Evolutionary conservation across 2,113 vertebrate genomes (phyloP), one percentile per base, ranked within the genome.

Genomic region (Nycticorax nycticorax): DNA sequence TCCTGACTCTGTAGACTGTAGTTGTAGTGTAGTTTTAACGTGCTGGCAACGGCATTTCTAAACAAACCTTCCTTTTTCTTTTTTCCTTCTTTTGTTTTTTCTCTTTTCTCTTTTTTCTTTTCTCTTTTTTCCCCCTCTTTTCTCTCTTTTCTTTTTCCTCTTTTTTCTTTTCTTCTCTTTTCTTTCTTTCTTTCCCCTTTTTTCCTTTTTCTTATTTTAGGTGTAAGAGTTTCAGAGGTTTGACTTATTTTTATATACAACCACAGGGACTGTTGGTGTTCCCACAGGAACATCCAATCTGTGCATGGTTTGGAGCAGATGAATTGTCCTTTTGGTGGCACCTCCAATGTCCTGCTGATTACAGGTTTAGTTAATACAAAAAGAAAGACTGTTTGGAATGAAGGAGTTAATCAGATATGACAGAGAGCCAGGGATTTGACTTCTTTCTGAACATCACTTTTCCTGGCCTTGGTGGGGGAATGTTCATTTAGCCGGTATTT

Each of bases 141-240:
- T 45, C 16, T 10, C 6, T 5, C 1, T 6, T 17, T 18, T 14
- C 18, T 17, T 47, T 10, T 5, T 26, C 7, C 2, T 8, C 18
- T 14, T 19, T 16, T 24, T 37, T 15, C 5, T 15, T 30, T 48
- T 28, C 27, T 30, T n/a, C 5, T 18, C 7, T 18, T 17, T 10
- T 8, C 4, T 14, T 22, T 14, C 14, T 6, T 27, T 2, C 8
- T 39, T 8, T 3, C 14, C 24, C 35, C 4, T 16, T 5, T 10
- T 4, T 45, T 23, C 7, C 4, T 57, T 5, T 22, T 14, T 5
- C 17, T 30, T 19, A 28, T 30, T 81, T 37, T 19, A 15, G 32
- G 5, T 18, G 14, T 63, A 68, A 68, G 18, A 28, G 35, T 68
- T 73, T 63, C 28, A 45, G 48, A 66, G 45, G 6, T 12, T 64